phyloP scores from a whole-genome alignment of 2,888 invertebrate genomes.

The Steinernema scapterisci region DNA sequence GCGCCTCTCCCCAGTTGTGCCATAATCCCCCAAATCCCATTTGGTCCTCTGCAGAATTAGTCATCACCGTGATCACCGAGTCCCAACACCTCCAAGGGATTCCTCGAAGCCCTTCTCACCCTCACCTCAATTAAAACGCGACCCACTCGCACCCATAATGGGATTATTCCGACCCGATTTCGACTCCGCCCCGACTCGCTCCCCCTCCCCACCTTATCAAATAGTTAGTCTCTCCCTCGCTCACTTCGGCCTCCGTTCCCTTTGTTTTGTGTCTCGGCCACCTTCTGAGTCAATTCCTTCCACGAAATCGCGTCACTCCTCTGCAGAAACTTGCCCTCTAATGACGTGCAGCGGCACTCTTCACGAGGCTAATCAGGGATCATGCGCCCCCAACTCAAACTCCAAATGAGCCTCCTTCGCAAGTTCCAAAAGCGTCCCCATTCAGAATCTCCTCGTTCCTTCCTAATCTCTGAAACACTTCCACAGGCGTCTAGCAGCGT shows the following conservation, averaged over 20 bases:
- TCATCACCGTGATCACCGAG: not conserved
- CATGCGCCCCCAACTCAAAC: not conserved
- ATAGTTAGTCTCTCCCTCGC: conserved; percentile 7
- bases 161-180: conserved; percentile 3
- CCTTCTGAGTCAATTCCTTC: not conserved
- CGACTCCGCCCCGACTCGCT: conserved; percentile 8
- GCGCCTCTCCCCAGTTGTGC: not conserved
- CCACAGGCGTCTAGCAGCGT: too few relatives aligned
- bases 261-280: not conserved
- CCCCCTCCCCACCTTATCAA: not conserved
- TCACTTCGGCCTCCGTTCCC: not conserved
- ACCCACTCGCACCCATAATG: not conserved
- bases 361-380: conserved; percentile 9
- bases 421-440: not conserved
- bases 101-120: not conserved
- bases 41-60: not conserved
- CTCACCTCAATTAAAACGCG: not conserved
- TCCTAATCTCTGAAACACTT: too few relatives aligned
- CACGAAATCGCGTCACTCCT: not conserved
- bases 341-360: not conserved
- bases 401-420: not conserved
- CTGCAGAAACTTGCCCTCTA: not conserved
- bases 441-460: too few relatives aligned
- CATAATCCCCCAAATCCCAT: not conserved
- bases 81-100: not conserved